A percentile compares a stretch with the other conserved stretches of the same genome.
These are phyloP conservation scores for Pseudonaja textilis DNA, from an alignment of 2,113 vertebrate genomes.

Conservation along the genomic window DNA sequence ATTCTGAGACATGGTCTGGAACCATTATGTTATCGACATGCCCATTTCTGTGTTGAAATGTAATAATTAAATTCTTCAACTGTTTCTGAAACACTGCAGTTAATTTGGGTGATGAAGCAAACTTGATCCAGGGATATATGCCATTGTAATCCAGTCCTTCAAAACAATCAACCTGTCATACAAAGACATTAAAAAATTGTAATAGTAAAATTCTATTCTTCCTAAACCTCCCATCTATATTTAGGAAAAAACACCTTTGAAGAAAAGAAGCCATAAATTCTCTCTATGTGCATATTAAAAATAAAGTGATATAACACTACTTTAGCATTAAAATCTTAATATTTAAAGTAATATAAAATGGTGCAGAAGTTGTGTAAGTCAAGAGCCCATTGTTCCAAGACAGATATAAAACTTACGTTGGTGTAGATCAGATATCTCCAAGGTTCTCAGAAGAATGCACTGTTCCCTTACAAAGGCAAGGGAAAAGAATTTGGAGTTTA, in stretches of 20 bases:
- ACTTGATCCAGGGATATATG: conserved; percentile 48
- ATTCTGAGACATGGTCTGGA: conserved; percentile 41
- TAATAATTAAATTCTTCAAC: conserved; percentile 35
- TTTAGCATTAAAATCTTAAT: background rate
- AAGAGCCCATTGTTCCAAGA: background rate
- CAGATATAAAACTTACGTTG: background rate
- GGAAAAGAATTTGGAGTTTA: background rate
- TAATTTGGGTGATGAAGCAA: conserved; percentile 56
- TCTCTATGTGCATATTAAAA: background rate
- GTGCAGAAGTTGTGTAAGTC: background rate
- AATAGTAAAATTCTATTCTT: background rate
- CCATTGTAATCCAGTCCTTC: conserved; percentile 65
- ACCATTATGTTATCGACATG: conserved; percentile 52
- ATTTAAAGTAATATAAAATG: background rate
- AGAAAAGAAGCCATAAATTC: background rate
- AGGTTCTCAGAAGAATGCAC: background rate
- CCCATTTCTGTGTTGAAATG: conserved; percentile 64
- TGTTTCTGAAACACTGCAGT: conserved; percentile 42
- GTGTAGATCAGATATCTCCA: background rate
- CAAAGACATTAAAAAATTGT: background rate
- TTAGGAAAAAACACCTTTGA: background rate
- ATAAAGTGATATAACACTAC: background rate
- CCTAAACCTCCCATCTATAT: background rate
- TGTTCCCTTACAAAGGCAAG: background rate
- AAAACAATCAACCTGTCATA: conserved; percentile 39